Conservation (phyloP, 2,113 vertebrate genomes). For the Gasterosteus aculeatus region DNA sequence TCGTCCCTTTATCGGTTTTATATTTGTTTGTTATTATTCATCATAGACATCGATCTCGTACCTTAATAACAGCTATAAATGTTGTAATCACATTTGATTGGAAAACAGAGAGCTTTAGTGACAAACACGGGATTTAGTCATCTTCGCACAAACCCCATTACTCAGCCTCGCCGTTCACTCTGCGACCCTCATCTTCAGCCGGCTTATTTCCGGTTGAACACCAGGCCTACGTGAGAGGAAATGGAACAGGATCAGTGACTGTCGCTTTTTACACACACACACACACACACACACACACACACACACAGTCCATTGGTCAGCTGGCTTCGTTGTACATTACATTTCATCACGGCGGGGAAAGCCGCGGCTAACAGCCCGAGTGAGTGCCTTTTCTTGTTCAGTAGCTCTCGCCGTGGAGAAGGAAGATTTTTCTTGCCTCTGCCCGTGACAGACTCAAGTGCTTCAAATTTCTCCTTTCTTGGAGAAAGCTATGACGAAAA, state of each 20-base stretch:
- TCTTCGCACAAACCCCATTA: background rate
- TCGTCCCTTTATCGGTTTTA: background rate
- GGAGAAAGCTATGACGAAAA: slow-evolving; percentile 43
- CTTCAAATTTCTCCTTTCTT: slow-evolving; percentile 52
- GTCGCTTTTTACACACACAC: slow-evolving; percentile 4
- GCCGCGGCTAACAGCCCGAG: slow-evolving; percentile 43
- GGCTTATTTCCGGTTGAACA: slow-evolving; percentile 3
- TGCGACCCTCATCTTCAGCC: background rate
- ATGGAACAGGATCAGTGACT: slow-evolving; percentile 10
- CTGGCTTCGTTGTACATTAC: slow-evolving; percentile 31
- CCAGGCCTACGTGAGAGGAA: slow-evolving; percentile 5
- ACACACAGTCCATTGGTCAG: slow-evolving; percentile 48
- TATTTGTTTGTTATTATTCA: background rate
- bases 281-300: slow-evolving; percentile 16
- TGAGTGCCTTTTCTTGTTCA: slow-evolving; percentile 71
- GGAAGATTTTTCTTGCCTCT: slow-evolving; percentile 29
- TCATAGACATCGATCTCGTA: background rate
- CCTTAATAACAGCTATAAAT: background rate
- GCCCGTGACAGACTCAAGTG: slow-evolving; percentile 56
- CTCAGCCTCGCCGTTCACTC: background rate
- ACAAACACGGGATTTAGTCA: background rate
- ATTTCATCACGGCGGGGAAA: slow-evolving; percentile 57
- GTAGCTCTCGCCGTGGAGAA: slow-evolving; percentile 43
- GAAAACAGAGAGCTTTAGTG: background rate
- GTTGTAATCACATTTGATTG: background rate